Evolutionary conservation across 2,113 vertebrate species (phyloP), one percentile per base, ranked within the genome.

Genomic region (Zapus hudsonius): DNA sequence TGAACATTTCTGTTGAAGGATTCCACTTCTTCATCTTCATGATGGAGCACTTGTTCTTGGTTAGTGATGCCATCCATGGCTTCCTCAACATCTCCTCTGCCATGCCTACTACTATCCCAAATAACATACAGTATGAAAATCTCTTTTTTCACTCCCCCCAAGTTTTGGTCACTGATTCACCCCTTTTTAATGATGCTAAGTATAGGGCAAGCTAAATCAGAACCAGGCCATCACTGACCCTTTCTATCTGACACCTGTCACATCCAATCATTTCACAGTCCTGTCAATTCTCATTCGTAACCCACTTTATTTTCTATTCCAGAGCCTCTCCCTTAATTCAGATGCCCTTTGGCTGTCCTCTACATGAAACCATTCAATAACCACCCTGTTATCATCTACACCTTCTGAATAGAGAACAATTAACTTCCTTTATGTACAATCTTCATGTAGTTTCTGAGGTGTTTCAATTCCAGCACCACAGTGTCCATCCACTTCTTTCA

Each of bases 401-500:
- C 75, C 61, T 86, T 33, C 38, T 47, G 23, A 15, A 16, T 63
- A 23, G n/a, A n/a, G n/a, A n/a, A 8, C 12, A 33, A 52, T 11
- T 84, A 38, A 63, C 8, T 40, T 80, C 20, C 69, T 38, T 82
- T n/a, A 33, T 76, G 82, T 70, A 42, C 83, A n/a, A 67, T 1
- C 4, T 57, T 59, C 23, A 5, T 38, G 29, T 2, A 3, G 19
- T 5, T 47, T 4, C 9, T 7, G 5, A 3, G 17, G 42, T n/a
- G 10, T 23, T 47, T 57, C 23, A 29, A 7, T 13, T 38, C 27
- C 3, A 82, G 29, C 31, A 23, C 23, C 10, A 52, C 16, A 15
- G 12, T 52, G 2, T 15, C 52, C 16, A 52, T 52, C 52, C 52
- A 52, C 52, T 52, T 52, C 11, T 15, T 52, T 15, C 52, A 52